A percentile compares a stretch with the other conserved stretches of the same genome.
These are phyloP conservation scores for Mimachlamys varia DNA, from an alignment of 2,888 invertebrate genomes.

Conservation along the genomic window DNA sequence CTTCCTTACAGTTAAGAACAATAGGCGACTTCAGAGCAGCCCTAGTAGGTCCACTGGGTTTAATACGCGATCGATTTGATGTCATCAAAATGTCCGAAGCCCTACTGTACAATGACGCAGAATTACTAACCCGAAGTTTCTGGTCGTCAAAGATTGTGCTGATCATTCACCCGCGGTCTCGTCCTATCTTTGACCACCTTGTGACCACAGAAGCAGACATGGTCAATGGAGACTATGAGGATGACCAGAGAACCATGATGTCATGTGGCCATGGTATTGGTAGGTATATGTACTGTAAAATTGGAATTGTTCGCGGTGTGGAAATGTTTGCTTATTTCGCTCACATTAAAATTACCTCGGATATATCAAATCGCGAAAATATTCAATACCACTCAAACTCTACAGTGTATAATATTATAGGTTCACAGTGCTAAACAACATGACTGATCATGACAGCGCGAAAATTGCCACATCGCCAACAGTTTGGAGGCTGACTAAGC, in stretches of 20 bases:
- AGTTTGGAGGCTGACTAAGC: no score
- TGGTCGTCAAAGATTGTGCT: background rate
- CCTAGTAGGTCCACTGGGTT: background rate
- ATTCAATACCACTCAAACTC: no score
- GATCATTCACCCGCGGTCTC: background rate
- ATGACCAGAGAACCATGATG: background rate
- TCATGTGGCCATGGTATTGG: constrained; percentile 35
- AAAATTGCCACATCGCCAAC: no score
- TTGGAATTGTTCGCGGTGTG: no score
- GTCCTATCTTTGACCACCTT: background rate
- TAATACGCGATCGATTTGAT: background rate
- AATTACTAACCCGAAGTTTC: background rate
- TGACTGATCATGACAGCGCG: no score
- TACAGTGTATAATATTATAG: no score
- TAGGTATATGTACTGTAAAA: background rate
- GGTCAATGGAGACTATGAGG: background rate
- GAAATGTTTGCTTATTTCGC: no score
- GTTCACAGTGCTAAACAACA: no score
- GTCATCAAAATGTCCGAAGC: background rate
- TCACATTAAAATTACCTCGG: no score
- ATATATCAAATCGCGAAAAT: no score
- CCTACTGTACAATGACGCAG: background rate
- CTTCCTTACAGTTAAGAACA: background rate
- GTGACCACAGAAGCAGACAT: background rate
- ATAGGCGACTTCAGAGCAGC: background rate